phyloP scores from a whole-genome alignment of 2,113 vertebrate species.

The Corvus hawaiiensis region DNA sequence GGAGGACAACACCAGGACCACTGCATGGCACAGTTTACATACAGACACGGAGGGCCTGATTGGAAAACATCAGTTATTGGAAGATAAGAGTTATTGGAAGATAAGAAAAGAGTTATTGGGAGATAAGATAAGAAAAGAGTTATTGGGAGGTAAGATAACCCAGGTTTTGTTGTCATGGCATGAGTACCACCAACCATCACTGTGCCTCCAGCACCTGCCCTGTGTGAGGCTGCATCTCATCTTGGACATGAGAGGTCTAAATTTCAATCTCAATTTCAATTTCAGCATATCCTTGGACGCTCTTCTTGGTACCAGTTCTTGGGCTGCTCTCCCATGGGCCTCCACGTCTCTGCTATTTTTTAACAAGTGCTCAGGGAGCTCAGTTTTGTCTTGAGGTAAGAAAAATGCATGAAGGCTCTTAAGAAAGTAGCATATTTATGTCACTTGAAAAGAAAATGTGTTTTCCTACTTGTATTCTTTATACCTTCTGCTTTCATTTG shows the following conservation, averaged over 20 bases:
- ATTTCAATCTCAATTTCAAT: not conserved
- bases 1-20: not conserved
- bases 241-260: not conserved
- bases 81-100: not conserved
- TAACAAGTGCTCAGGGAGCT: not conserved
- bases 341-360: not conserved
- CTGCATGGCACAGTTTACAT: not conserved
- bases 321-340: not conserved
- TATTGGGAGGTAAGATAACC: not conserved
- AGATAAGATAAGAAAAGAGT: no score
- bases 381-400: not conserved
- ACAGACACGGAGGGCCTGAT: not conserved
- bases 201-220: not conserved
- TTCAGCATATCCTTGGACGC: not conserved
- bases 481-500: not conserved
- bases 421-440: rapidly evolving
- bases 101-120: not conserved
- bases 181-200: not conserved
- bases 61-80: not conserved
- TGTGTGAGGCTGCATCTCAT: not conserved
- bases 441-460: not conserved
- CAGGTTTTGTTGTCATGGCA: not conserved
- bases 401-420: not conserved
- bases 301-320: not conserved
- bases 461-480: not conserved